Percentiles rank a stretch among this genome's conserved stretches.
Evolutionary conservation across 2,888 invertebrate genomes (phyloP).

Genomic region (Trypoxylon attenuatum): DNA sequence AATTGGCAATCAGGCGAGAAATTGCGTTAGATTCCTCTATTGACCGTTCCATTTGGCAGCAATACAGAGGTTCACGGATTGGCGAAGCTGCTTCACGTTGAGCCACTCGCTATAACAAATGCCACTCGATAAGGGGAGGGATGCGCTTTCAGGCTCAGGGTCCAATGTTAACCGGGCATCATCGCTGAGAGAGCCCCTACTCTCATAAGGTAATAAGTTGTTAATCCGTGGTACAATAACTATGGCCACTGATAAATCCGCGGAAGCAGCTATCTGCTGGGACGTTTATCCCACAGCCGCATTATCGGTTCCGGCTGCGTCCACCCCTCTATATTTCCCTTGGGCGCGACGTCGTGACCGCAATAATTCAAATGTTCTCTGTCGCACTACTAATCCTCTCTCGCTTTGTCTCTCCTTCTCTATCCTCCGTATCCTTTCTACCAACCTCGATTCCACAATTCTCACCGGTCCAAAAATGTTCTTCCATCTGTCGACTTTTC

Average conservation of each 20-base stretch:
- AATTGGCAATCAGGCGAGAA: conserved; percentile 1
- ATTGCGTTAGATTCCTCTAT: conserved; percentile 1
- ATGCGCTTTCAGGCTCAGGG: too few species aligned
- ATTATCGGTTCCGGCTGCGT: conserved; percentile 61
- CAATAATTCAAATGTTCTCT: conserved; percentile 54
- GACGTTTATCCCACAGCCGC: conserved; percentile 55
- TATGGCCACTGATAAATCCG: conserved; percentile 53
- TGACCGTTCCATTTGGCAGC: neutral
- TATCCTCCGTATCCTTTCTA: too few species aligned
- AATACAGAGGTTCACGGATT: too few species aligned
- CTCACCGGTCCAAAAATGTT: too few species aligned
- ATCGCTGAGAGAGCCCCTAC: too few species aligned
- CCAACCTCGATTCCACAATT: too few species aligned
- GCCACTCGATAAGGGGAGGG: too few species aligned
- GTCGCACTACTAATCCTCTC: too few species aligned
- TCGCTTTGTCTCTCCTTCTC: too few species aligned
- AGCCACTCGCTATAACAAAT: too few species aligned
- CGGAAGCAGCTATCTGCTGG: conserved; percentile 28
- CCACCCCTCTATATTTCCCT: conserved; percentile 58
- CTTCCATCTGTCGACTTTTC: too few species aligned
- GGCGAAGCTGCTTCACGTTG: too few species aligned
- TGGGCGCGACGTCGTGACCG: conserved; percentile 55
- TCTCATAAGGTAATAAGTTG: conserved; percentile 35
- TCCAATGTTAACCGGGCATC: neutral
- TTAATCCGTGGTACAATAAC: conserved; percentile 60